Conservation (phyloP, 2,888 invertebrate species). For the Drosophila prolongata region DNA sequence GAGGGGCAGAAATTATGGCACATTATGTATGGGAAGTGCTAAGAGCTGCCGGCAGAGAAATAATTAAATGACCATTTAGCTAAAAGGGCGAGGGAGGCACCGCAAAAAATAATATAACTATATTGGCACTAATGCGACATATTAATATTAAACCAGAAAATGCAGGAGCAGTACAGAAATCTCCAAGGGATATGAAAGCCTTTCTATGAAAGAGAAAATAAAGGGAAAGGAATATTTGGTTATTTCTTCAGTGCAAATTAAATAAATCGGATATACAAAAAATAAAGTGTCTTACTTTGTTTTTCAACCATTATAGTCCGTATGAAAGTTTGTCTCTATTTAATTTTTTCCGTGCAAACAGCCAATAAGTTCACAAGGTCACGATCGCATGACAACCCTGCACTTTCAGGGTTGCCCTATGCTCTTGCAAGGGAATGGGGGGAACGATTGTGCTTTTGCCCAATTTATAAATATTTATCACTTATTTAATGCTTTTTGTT, state of each 20-base stretch:
- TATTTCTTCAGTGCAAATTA: no score
- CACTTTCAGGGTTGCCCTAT: neutral
- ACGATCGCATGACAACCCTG: neutral
- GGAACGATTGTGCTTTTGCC: no score
- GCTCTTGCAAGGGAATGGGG: neutral
- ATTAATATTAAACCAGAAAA: neutral
- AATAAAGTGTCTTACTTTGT: no score
- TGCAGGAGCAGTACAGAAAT: no score
- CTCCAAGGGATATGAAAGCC: no score
- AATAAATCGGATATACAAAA: no score
- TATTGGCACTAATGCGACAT: neutral
- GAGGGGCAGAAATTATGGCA: constrained; percentile 34
- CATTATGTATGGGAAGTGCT: constrained; percentile 44
- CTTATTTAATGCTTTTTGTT: no score
- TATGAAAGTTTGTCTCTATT: no score
- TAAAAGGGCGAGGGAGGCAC: neutral
- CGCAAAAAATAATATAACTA: neutral
- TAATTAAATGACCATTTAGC: constrained; percentile 49
- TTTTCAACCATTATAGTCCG: no score
- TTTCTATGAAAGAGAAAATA: no score
- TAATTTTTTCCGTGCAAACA: neutral
- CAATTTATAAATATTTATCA: no score
- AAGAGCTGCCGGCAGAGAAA: constrained; percentile 38
- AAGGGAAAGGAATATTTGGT: no score
- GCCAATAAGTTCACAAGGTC: neutral